These are phyloP conservation scores for Garra rufa DNA, from an alignment of 2,113 vertebrate species.

Conservation along the genomic window DNA sequence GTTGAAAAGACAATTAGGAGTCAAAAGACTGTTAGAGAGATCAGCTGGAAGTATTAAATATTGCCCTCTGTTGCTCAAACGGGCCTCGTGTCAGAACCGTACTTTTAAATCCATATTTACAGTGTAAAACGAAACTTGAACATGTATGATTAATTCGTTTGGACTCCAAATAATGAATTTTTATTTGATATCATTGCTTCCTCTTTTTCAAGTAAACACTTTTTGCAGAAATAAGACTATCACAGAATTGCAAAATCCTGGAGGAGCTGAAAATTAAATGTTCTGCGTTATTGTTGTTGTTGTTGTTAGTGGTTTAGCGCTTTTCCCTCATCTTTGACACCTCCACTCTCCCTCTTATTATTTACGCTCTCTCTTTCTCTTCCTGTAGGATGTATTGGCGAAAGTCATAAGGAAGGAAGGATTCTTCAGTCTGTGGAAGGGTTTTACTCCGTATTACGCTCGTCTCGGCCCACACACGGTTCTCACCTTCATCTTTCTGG, in stretches of 20 bases:
- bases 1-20: too few species aligned
- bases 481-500: slow-evolving; percentile 96
- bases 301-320: too few species aligned
- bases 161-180: too few species aligned
- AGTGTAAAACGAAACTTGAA: not conserved
- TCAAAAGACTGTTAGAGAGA: too few species aligned
- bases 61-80: not conserved
- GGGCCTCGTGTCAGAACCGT: not conserved
- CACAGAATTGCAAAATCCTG: too few species aligned
- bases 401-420: slow-evolving; percentile 86
- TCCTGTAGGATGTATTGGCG: slow-evolving; percentile 79
- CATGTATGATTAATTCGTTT: too few species aligned
- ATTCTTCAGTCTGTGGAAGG: slow-evolving; percentile 96
- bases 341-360: not conserved
- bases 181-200: too few species aligned
- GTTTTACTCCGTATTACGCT: slow-evolving; percentile 95
- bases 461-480: slow-evolving; percentile 92
- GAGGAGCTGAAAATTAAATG: too few species aligned
- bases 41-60: not conserved
- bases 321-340: not conserved
- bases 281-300: too few species aligned
- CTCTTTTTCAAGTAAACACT: too few species aligned
- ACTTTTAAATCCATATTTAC: not conserved
- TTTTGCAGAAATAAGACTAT: too few species aligned
- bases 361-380: not conserved